Base-by-base conservation (phyloP, 2,888 invertebrate genomes). In the Serrognathus titanus region DNA sequence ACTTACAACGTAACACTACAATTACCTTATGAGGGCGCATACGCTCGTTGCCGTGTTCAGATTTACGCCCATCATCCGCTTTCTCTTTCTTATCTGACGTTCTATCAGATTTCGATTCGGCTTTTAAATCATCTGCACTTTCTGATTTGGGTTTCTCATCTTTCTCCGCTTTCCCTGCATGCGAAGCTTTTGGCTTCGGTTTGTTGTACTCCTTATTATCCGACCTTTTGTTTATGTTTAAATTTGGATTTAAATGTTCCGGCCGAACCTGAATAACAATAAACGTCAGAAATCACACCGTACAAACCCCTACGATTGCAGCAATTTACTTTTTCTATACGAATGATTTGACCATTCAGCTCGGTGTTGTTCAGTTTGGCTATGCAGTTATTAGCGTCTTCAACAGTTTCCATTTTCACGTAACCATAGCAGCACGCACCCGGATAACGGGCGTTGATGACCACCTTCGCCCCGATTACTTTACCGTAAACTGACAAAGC, bases 381-480 rank as follows among this genome's bases (percentile, higher is more conserved):
- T 66, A 96, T 94, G 73, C 95, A 95, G 66, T 89, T 90, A 48
- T 92, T 88, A 4, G 95, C 95, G 77, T 95, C 95, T 58, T 88
- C 90, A 12, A 89, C 85, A 13, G 92, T 90, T 1, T 89, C 89
- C 95, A 98, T 96, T 0, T 96, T 96, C 3, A 98, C 94, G 75
- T 95, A 96, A 31, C 97, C 98, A 72, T 95, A 97, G 75, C 95
- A 96, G 55, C 93, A 86, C 1, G 94, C 91, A 1, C 94, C 94
- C 0, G 96, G 95, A 10, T 92, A 93, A 62, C 90, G 85, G 0
- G 96, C 94, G 75, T 96, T 97, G 0, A 96, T 97, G 3, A 98
- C 97, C 24, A 98, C 94, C 80, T 97, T 97, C 0, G 97, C 97
- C 58, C 94, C 94, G 68, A 94, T 86, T 46, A 95, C 95, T 85